Evolutionary conservation across 1,140 invertebrate species (phyloP).

Genomic region (Drosophila funebris): DNA sequence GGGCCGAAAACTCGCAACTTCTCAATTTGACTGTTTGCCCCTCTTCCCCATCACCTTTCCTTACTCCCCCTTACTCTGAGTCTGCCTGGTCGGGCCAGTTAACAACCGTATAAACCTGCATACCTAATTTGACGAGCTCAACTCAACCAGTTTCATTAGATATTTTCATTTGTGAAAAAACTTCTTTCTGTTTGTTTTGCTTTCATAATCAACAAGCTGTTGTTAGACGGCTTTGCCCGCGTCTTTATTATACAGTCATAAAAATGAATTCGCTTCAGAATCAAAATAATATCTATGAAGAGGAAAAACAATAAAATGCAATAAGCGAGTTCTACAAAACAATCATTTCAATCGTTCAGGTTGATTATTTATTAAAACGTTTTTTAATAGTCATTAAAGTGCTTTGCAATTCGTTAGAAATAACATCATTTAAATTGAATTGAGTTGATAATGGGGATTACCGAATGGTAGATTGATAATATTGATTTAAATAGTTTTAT

Average conservation of each 20-base stretch:
- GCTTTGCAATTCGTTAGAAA: too few species aligned
- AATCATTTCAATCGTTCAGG: too few species aligned
- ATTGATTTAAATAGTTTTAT: too few species aligned
- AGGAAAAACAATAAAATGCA: background rate
- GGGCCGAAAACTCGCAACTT: constrained; percentile 21
- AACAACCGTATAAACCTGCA: constrained; percentile 22
- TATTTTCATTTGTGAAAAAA: constrained; percentile 3
- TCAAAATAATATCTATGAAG: background rate
- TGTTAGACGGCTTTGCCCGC: background rate
- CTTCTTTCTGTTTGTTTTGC: background rate
- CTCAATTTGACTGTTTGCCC: constrained; percentile 17
- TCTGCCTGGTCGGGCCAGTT: background rate
- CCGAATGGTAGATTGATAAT: too few species aligned
- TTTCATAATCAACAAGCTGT: constrained; percentile 1
- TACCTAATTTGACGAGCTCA: constrained; percentile 18
- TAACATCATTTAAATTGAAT: too few species aligned
- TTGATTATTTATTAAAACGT: too few species aligned
- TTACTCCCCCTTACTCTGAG: background rate
- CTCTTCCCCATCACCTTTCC: background rate
- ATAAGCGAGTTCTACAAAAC: constrained; percentile 1
- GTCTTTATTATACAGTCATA: background rate
- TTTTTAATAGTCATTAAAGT: too few species aligned
- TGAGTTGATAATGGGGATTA: too few species aligned
- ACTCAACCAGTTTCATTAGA: constrained; percentile 22
- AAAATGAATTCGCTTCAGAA: background rate